A percentile compares a stretch with the other conserved stretches of the same genome.
Conservation (phyloP, 2,888 invertebrate genomes). For the Agonopterix subpropinquella region DNA sequence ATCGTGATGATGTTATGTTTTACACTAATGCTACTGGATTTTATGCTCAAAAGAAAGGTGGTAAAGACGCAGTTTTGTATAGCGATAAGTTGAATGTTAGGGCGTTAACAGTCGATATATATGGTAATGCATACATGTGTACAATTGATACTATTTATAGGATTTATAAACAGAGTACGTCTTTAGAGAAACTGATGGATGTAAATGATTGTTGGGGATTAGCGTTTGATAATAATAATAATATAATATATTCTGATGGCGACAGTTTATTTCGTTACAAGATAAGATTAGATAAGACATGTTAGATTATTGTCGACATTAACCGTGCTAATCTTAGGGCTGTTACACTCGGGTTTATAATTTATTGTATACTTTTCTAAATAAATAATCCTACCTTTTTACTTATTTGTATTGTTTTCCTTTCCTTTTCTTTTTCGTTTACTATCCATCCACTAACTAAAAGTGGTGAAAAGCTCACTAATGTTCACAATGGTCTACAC, state of each 20-base stretch:
- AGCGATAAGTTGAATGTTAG: constrained; percentile 25
- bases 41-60: constrained; percentile 42
- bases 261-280: not conserved
- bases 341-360: no score
- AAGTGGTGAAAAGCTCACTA: no score
- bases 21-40: constrained; percentile 49
- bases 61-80: constrained; percentile 34
- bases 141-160: constrained; percentile 42
- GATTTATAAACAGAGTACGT: constrained; percentile 25
- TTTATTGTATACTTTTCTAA: no score
- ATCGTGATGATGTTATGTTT: constrained; percentile 38
- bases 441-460: no score
- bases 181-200: constrained; percentile 30
- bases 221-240: constrained; percentile 49
- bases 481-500: no score
- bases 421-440: no score
- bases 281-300: not conserved
- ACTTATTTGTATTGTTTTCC: no score
- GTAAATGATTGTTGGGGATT: constrained; percentile 48
- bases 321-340: no score
- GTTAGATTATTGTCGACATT: not conserved
- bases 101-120: constrained; percentile 37
- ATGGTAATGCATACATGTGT: constrained; percentile 41
- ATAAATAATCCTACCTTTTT: no score
- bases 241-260: not conserved